phyloP scores from a whole-genome alignment of 2,113 vertebrate genomes.

The Aegotheles bennettii region DNA sequence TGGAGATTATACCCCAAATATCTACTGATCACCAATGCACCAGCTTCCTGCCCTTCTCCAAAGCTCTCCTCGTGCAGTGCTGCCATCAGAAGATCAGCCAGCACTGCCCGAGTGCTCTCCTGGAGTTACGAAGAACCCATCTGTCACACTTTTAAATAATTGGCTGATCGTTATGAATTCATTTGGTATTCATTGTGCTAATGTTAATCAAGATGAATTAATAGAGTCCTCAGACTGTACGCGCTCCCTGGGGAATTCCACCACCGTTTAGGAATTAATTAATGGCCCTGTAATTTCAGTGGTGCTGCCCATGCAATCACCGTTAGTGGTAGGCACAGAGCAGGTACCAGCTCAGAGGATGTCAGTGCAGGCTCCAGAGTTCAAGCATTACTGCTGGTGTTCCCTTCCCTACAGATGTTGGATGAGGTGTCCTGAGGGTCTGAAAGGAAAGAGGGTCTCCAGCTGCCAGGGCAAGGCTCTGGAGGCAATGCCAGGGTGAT shows the following conservation, averaged over 20 bases:
- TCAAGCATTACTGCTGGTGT: neutral
- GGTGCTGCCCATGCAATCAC: slow-evolving; percentile 29
- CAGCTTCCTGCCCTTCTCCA: neutral
- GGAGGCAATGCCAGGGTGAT: neutral
- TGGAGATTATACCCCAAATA: neutral
- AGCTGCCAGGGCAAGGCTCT: neutral
- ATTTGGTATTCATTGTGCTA: slow-evolving; percentile 60
- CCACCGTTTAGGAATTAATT: slow-evolving; percentile 42
- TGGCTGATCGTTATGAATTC: slow-evolving; percentile 53
- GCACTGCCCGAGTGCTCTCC: neutral
- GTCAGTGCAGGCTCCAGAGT: neutral
- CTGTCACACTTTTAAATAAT: slow-evolving; percentile 60
- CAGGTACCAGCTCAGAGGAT: neutral
- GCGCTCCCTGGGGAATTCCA: slow-evolving; percentile 16
- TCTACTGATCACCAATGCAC: neutral
- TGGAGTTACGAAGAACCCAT: slow-evolving; percentile 17
- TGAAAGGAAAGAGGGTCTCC: neutral
- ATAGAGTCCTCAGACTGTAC: slow-evolving; percentile 35
- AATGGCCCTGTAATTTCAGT: slow-evolving; percentile 28
- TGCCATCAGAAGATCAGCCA: neutral
- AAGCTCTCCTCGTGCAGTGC: neutral
- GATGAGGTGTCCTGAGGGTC: neutral
- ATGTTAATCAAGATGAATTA: slow-evolving; percentile 65
- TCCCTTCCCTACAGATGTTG: neutral
- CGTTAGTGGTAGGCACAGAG: neutral